phyloP scores from a whole-genome alignment of 1,140 invertebrate genomes.

The Lethocerus indicus region DNA sequence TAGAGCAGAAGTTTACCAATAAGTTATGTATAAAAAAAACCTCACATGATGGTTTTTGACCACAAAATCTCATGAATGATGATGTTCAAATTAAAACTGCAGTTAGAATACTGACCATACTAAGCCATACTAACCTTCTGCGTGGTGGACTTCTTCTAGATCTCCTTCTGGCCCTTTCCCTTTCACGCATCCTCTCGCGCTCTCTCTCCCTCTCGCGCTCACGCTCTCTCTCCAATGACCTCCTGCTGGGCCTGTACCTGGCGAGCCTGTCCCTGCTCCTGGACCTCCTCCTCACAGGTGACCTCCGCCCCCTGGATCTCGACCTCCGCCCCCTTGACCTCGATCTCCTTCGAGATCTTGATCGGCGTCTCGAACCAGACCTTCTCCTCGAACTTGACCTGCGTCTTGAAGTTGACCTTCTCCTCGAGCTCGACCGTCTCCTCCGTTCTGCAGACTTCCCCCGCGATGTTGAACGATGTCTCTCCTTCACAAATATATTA shows the following conservation, averaged over 20 bases:
- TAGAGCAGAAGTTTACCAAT: no score
- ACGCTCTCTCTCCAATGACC: slow-evolving; percentile 18
- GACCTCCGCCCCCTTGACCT: slow-evolving; percentile 19
- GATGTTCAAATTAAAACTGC: no score
- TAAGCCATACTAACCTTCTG: slow-evolving; percentile 8
- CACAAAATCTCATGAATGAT: no score
- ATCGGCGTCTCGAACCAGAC: slow-evolving; percentile 25
- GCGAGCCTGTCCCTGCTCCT: slow-evolving; percentile 23
- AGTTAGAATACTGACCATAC: no score
- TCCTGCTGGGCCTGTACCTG: slow-evolving; percentile 21
- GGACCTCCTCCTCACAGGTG: slow-evolving; percentile 24
- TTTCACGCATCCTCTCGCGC: slow-evolving; percentile 15
- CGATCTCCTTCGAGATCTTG: slow-evolving; percentile 26
- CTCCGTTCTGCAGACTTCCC: slow-evolving; percentile 4
- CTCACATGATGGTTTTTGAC: no score
- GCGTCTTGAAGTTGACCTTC: slow-evolving; percentile 24
- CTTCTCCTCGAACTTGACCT: slow-evolving; percentile 30
- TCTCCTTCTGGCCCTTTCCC: slow-evolving; percentile 6
- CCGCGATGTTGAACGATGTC: slow-evolving; percentile 14
- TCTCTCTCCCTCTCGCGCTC: slow-evolving; percentile 18
- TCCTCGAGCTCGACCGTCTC: slow-evolving; percentile 12
- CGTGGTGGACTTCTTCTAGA: slow-evolving; percentile 8
- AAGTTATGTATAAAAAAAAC: no score
- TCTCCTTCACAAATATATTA: background rate
- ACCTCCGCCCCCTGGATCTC: background rate